phyloP scores from a whole-genome alignment of 1,140 invertebrate species.

The Anagrus nilaparvatae region DNA sequence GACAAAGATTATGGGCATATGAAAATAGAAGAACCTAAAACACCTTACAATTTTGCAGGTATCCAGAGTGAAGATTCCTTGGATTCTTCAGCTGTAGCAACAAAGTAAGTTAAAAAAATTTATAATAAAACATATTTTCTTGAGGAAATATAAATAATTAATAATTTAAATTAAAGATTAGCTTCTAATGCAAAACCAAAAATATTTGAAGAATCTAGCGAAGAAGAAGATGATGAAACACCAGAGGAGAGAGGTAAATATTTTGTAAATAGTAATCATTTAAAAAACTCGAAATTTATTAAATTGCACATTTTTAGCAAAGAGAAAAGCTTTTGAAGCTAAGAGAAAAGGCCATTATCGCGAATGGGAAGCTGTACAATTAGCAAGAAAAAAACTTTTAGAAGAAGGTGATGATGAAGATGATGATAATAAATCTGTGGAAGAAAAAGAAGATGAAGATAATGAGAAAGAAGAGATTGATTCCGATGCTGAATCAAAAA shows the following conservation, averaged over 20 bases:
- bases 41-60: conserved; percentile 76
- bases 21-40: conserved; percentile 98
- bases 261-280: background rate
- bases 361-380: conserved; percentile 87
- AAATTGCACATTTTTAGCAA: conserved; percentile 48
- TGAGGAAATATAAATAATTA: conserved; percentile 1
- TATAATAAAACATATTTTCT: background rate
- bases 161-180: conserved; percentile 29
- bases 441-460: conserved; percentile 61
- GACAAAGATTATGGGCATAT: conserved; percentile 99
- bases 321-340: conserved; percentile 70
- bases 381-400: conserved; percentile 79
- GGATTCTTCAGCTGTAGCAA: conserved; percentile 67
- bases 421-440: conserved; percentile 49
- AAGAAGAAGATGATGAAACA: conserved; percentile 54
- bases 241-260: conserved; percentile 49
- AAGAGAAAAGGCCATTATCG: conserved; percentile 96
- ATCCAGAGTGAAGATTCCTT: conserved; percentile 64
- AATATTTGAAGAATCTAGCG: conserved; percentile 48
- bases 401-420: conserved; percentile 83
- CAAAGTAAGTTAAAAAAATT: conserved; percentile 47
- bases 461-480: conserved; percentile 52
- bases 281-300: background rate
- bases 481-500: conserved; percentile 19
- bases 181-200: conserved; percentile 49